These are phyloP conservation scores for Embiotoca jacksoni DNA, from an alignment of 2,113 vertebrate genomes.

Conservation along the genomic window DNA sequence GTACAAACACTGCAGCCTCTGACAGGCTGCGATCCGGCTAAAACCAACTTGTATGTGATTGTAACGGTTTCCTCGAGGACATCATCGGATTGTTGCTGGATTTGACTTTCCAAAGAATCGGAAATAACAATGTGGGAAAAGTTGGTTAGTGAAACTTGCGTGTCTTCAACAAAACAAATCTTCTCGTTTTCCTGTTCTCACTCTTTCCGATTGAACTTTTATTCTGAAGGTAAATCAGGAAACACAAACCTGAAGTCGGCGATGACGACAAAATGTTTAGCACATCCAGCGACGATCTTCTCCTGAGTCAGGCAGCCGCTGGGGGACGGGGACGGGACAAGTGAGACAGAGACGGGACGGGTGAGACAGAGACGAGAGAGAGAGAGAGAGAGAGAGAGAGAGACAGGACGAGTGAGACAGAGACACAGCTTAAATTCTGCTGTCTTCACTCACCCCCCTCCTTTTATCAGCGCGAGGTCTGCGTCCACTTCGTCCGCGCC, in stretches of 20 bases:
- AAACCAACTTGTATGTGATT: too few relatives aligned
- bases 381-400: conserved; percentile 17
- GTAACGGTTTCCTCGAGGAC: too few relatives aligned
- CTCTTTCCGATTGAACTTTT: too few relatives aligned
- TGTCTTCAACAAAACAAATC: too few relatives aligned
- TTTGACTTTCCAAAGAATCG: too few relatives aligned
- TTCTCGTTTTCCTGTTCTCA: too few relatives aligned
- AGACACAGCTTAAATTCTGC: neutral
- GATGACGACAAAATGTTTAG: conserved; percentile 94
- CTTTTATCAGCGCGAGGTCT: conserved; percentile 96
- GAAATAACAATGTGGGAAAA: too few relatives aligned
- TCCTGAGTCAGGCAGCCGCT: conserved; percentile 98
- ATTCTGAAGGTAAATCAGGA: neutral
- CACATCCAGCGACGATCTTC: conserved; percentile 96
- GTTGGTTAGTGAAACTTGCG: too few relatives aligned
- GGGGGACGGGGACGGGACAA: neutral
- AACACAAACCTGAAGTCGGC: conserved; percentile 93
- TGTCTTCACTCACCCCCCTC: conserved; percentile 92
- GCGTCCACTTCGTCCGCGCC: conserved; percentile 97
- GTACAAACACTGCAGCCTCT: too few relatives aligned
- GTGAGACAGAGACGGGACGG: neutral
- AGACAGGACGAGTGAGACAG: neutral
- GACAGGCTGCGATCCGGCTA: too few relatives aligned
- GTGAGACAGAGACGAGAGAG: conserved; percentile 1
- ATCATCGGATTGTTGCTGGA: too few relatives aligned